Evolutionary conservation across 2,888 invertebrate genomes (phyloP), one percentile per base, ranked within the genome.

Genomic region (Dynastes maya): DNA sequence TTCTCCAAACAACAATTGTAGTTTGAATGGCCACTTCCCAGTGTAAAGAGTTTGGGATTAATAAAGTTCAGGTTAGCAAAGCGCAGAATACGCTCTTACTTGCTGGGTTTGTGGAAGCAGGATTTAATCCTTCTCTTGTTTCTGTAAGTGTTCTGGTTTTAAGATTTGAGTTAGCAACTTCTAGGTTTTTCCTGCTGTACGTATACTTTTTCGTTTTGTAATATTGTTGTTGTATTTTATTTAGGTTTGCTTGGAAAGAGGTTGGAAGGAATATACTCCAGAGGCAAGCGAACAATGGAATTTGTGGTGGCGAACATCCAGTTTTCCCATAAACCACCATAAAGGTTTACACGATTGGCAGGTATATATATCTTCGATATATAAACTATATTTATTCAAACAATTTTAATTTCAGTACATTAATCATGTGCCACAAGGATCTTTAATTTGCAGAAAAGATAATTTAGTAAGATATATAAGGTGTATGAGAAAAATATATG

Each of bases 361-460:
- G 92, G 94, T 92, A 85, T 29, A 53, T 53, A 72, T 29, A 9
- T 64, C 11, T 5, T 64, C 51, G 11, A 22, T 32, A 32, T 58
- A 72, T 78, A 49, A 16, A 58, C 29, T 55, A 68, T 79, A 79
- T 72, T 51, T 71, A 79, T 16, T 16, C 1, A 22, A 65, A 61
- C 53, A 45, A 45, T 45, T 8, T 8, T 45, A 45, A 76, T 82
- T 91, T 78, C 89, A 94, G 94, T 95, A 93, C 83, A 93, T 95
- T 86, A 96, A 96, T 87, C 95, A 96, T 87, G 95, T 96, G 85
- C 95, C 96, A 9, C 95, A 95, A 87, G 95, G 94, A 2, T 94
- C 94, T 45, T 93, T 94, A n/a, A 95, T 96, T 85, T 96, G 96
- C 85, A 90, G 94, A 68, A 96, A 96, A 86, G 96, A 96, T 86